Base-by-base conservation (phyloP, 2,888 invertebrate species). In the Drosophila birchii region DNA sequence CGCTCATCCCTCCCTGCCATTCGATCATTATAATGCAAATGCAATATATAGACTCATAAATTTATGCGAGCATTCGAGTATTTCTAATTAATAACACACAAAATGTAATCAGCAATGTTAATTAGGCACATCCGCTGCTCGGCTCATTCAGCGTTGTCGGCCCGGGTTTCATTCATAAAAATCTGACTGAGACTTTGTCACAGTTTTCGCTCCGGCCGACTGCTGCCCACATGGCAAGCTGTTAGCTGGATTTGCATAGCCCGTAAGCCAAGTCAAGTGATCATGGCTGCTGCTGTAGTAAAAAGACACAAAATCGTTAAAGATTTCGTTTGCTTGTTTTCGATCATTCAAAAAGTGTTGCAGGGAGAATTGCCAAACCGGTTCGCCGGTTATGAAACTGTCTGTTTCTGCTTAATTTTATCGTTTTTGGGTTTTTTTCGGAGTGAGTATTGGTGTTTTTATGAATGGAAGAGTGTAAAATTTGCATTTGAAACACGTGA, bases 91-190 rank as follows among this genome's bases (percentile, higher is more conserved):
- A 84, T 85, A 79, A 78, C 78, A 69, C 71, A 80, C 76, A 78
- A 87, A 84, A 79, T 79, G 86, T 80, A 82, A 82, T 84, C 83
- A 84, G 79, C 83, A 78, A 80, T 82, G 78, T 84, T 87, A 84
- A 84, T 84, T 85, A 84, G 88, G 79, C 88, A 84, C 84, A 84
- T 84, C 84, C 84, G 84, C 80, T 82, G 54, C 53, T 49, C 18
- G 34, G 36, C 41, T 56, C 55, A 38, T 56, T 56, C 51, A 44
- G 73, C 59, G 75, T 71, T 87, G 85, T 84, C 88, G 61, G 34
- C 9, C n/a, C n/a, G 9, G 9, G 72, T 80, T 84, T 84, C 84
- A 84, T 84, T 84, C 84, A 84, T 84, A 85, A 84, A 84, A 87
- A 79, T 78, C 73, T 54, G 64, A 79, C 67, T 63, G 66, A 47